Evolutionary conservation across 2,888 invertebrate genomes (phyloP).

Genomic region (Eilema caniola): DNA sequence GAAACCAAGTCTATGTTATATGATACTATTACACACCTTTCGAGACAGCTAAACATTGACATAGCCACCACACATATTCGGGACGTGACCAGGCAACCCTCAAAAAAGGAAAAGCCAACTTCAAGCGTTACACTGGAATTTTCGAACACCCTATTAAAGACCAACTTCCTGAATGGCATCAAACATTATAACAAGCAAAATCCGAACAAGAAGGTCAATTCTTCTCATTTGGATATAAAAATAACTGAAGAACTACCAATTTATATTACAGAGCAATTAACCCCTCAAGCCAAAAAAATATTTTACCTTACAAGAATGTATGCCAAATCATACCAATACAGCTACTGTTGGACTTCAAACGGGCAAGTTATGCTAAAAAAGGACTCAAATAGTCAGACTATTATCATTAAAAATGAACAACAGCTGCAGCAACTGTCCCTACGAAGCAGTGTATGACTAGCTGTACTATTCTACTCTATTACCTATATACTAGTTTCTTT

Average conservation of each 20-base stretch:
- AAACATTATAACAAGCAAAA: slow-evolving; percentile 5
- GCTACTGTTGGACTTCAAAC: no score
- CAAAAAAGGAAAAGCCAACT: slow-evolving; percentile 6
- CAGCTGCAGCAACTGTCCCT: not conserved
- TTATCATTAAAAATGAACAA: no score
- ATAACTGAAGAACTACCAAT: not conserved
- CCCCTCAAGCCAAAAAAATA: not conserved
- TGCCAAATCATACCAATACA: not conserved
- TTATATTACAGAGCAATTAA: slow-evolving; percentile 10
- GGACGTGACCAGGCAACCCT: not conserved
- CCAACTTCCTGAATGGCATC: not conserved
- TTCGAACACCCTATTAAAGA: slow-evolving; percentile 2
- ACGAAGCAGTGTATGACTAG: not conserved
- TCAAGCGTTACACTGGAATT: slow-evolving; percentile 7
- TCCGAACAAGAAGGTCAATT: not conserved
- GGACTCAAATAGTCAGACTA: no score
- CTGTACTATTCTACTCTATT: not conserved
- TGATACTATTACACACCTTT: not conserved
- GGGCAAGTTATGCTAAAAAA: no score
- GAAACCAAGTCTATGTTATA: slow-evolving; percentile 7
- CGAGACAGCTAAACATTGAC: slow-evolving; percentile 2
- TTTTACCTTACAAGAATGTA: not conserved
- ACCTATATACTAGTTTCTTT: not conserved
- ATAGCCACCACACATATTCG: not conserved
- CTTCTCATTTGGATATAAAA: slow-evolving; percentile 1